Evolutionary conservation across 1,140 invertebrate species (phyloP).

Genomic region (Ladona fulva): DNA sequence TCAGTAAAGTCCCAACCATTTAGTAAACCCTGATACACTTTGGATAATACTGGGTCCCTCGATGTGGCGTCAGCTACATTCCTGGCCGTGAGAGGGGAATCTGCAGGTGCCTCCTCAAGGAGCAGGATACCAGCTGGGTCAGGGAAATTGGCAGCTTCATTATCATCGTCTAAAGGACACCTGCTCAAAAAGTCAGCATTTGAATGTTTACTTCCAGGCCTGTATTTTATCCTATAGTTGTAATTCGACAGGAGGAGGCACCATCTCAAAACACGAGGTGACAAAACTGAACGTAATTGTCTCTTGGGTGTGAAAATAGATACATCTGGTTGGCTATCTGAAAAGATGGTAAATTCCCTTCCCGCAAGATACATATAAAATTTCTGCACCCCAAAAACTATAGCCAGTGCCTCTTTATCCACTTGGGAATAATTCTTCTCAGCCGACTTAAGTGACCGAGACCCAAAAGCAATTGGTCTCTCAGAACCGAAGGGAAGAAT

Average conservation of each 20-base stretch:
- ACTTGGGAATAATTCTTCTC: conserved; percentile 41
- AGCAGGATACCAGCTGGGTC: background rate
- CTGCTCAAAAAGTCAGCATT: background rate
- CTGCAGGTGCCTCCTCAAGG: background rate
- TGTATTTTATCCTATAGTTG: background rate
- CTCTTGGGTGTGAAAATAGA: conserved; percentile 33
- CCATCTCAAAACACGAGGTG: background rate
- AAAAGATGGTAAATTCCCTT: conserved; percentile 36
- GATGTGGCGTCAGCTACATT: background rate
- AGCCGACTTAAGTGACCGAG: conserved; percentile 33
- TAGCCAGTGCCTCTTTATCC: conserved; percentile 45
- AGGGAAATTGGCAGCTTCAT: no score
- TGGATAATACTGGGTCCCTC: background rate
- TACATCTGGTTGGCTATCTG: conserved; percentile 42
- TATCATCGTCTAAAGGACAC: no score
- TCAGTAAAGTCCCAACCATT: background rate
- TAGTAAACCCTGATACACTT: background rate
- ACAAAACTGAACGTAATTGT: background rate
- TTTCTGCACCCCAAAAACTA: no score
- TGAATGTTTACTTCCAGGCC: background rate
- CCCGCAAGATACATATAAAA: conserved; percentile 44
- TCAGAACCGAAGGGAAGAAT: conserved; percentile 23
- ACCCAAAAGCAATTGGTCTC: conserved; percentile 37
- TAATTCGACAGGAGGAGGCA: background rate
- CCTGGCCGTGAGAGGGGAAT: background rate